Base-by-base conservation (phyloP, 2,888 invertebrate genomes). In the Sarcophaga subvicina region DNA sequence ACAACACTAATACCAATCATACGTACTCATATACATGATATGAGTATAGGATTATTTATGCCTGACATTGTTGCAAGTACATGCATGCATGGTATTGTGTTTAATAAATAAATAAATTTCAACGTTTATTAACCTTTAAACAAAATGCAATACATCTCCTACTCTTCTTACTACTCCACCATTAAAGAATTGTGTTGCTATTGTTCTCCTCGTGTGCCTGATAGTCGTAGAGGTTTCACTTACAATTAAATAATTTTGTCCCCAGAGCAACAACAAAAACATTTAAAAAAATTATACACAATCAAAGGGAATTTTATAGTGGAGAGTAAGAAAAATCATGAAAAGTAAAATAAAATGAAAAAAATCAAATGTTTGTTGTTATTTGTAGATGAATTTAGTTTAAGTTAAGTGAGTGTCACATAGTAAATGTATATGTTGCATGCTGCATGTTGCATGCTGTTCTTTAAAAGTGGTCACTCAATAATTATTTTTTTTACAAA, bases 61-160 rank as follows among this genome's bases (percentile, higher is more conserved):
- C 14, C 54, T 54, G 3, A 54, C 17, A 54, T 54, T 54, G 54
- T 17, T 54, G 54, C 54, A 54, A 54, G 54, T 54, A 37, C 37
- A 37, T 37, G 37, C 6, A 37, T 37, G 37, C 37, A 37, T 37
- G 37, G 2, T 37, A 17, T 12, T 37, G 1, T 37, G 72, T 72
- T 14, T 80, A 60, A 85, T 66, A 77, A 75, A 84, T 76, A 84
- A 87, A 75, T 76, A 84, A 87, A 75, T 84, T 81, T 87, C 72
- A 87, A 82, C 87, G 87, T 87, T 84, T 87, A 87, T 87, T 87
- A 87, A 87, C 87, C 87, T 87, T 84, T 84, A 82, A 37, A 81
- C 79, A 77, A 72, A 78, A 82, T 81, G 71, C 79, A 81, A 67
- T 81, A 62, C 59, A 78, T 63, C 81, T 75, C 20, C 59, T 67